Evolutionary conservation across 2,888 invertebrate genomes (phyloP), one percentile per base, ranked within the genome.

Genomic region (Drosophila mayaguana): DNA sequence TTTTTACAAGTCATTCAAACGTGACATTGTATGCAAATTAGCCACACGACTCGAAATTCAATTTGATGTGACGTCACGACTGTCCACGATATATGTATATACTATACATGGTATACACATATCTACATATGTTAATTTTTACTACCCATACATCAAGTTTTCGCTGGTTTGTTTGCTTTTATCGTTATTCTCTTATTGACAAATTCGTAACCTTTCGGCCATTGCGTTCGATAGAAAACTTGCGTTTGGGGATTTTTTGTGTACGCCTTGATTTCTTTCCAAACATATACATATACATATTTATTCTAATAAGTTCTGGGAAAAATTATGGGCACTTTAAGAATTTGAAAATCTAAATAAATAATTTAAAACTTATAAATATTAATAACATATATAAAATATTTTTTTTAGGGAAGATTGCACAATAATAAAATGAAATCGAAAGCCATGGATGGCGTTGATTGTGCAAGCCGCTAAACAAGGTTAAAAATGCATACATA

Each of bases 381-480:
- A 32, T 32, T 32, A 32, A 32, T 32, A 32, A 9, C 9, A 32
- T 1, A 32, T 32, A 6, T 4, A 42, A 18, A 42, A 42, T 5
- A 5, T 42, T 18, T 42, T 40, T 0, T 22, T 45, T 22, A 1
- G 3, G 1, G 8, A 50, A 48, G 7, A 53, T 77, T 77, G 57
- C 66, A 53, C 46, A 77, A 77, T 63, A 36, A 11, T 28, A 6
- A 43, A 62, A 45, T 25, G 20, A 78, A 78, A 77, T 79, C 61
- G 60, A 75, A 78, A 55, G 61, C 61, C 42, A 43, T 57, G 57
- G 65, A 72, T 32, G 20, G 45, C 36, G 60, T 36, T 22, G 38
- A 75, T 77, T 71, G 79, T 57, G 77, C 75, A 78, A 77, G 38
- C 54, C 18, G 20, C 45, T 18, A 25, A 57, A 53, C 71, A 60